Evolutionary conservation across 2,113 vertebrate species (phyloP), one percentile per base, ranked within the genome.

Genomic region (Phalacrocorax carbo): DNA sequence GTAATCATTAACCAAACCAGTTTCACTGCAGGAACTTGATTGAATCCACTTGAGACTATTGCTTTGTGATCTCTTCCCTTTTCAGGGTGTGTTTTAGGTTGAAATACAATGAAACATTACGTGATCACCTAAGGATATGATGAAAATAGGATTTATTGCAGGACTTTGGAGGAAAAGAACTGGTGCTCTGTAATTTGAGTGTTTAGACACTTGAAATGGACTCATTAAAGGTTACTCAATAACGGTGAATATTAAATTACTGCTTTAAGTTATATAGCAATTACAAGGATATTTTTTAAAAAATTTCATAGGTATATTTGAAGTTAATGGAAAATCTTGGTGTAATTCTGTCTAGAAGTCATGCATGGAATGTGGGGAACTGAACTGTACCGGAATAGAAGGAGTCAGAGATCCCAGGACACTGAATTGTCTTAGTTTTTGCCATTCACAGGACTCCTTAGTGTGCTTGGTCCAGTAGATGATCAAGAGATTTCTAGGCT

Each of bases 21-120:
- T 77, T 95, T 92, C 88, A 42, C 82, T 71, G 82, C 70, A 71
- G 82, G 70, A 91, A 76, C 80, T 86, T 94, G 69, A 94, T 40
- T 94, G 54, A 75, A 77, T 93, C 57, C 38, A 77, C 95, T 91
- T 96, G 42, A 89, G 75, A 54, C 13, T 52, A 61, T 32, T 88
- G 46, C 60, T 78, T 66, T 85, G 10, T 82, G 54, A 48, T 54
- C 22, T 61, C 46, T 77, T 72, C 49, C n/a, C 26, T 85, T 62
- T 88, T 92, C 85, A 93, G 66, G 75, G 40, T 49, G 30, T 81
- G 19, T 69, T 88, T 88, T 64, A 84, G 34, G 13, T 73, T 89
- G 66, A 95, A 73, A 85, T 84, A 70, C 17, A 60, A 51, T 60
- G 32, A 77, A 94, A 58, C 15, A 5, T 77, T 86, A 68, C 77